Evolutionary conservation across 2,888 invertebrate genomes (phyloP).

Genomic region (Craniophora ligustri): DNA sequence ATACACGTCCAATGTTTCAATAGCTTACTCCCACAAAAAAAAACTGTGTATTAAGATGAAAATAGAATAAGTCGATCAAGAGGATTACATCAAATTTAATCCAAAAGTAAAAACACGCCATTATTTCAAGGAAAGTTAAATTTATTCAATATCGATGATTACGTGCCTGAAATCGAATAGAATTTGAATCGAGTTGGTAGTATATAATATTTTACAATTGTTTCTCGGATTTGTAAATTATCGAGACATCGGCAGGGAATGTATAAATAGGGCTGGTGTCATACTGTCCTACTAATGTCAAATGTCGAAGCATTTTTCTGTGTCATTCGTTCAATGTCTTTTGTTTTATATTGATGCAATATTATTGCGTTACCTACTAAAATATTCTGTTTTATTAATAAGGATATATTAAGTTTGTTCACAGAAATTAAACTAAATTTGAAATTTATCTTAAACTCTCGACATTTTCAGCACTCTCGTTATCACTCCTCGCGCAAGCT

Average conservation of each 20-base stretch:
- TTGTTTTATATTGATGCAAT: too few relatives aligned
- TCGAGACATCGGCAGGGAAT: slow-evolving; percentile 24
- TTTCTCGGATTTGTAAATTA: slow-evolving; percentile 34
- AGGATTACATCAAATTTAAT: too few relatives aligned
- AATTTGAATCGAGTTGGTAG: slow-evolving; percentile 45
- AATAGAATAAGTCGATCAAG: too few relatives aligned
- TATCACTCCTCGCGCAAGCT: slow-evolving; percentile 22
- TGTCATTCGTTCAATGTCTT: too few relatives aligned
- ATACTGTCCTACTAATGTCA: slow-evolving; percentile 1
- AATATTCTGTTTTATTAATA: neutral
- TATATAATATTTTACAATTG: slow-evolving; percentile 47
- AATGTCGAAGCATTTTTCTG: too few relatives aligned
- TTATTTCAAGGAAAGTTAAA: slow-evolving; percentile 25
- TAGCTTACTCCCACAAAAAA: too few relatives aligned
- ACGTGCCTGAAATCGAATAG: slow-evolving; percentile 44
- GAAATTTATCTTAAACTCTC: neutral
- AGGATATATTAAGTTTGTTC: neutral
- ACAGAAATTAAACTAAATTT: neutral
- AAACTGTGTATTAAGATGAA: too few relatives aligned
- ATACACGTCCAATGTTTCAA: too few relatives aligned
- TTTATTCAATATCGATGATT: slow-evolving; percentile 52
- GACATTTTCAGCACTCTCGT: slow-evolving; percentile 12
- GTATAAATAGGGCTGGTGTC: slow-evolving; percentile 11
- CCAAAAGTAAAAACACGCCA: slow-evolving; percentile 15
- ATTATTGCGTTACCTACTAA: too few relatives aligned